A percentile compares a stretch with the other conserved stretches of the same genome.
Conservation (phyloP, 2,888 invertebrate species). For the Nebria brevicollis region DNA sequence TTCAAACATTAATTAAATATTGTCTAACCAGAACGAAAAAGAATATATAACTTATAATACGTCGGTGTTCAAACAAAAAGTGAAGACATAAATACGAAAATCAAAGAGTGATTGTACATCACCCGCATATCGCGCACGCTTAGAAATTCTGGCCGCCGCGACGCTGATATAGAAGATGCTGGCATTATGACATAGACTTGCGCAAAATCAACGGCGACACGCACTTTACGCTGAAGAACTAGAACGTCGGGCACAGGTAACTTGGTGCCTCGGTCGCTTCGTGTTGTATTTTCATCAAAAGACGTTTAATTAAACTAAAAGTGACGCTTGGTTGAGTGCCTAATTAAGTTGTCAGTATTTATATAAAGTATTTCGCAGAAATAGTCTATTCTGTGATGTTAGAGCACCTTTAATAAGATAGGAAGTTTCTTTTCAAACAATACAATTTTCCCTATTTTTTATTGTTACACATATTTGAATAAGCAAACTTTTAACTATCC, state of each 20-base stretch:
- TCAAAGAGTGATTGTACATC: neutral
- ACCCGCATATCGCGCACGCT: neutral
- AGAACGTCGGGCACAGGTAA: neutral
- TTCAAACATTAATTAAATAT: too few species aligned
- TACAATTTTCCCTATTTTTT: neutral
- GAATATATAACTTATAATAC: too few species aligned
- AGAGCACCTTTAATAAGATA: neutral
- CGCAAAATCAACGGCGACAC: neutral
- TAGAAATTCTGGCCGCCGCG: neutral
- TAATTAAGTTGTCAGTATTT: slow-evolving; percentile 30
- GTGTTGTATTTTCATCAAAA: slow-evolving; percentile 38
- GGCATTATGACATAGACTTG: neutral
- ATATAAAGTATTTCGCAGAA: neutral
- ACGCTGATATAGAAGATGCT: neutral
- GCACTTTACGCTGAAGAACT: neutral
- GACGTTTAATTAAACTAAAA: slow-evolving; percentile 43
- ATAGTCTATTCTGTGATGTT: neutral
- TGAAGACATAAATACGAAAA: neutral
- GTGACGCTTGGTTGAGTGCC: slow-evolving; percentile 33
- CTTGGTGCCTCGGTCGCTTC: neutral
- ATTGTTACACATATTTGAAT: neutral
- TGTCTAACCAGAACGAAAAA: too few species aligned
- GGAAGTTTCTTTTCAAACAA: neutral
- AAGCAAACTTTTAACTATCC: neutral
- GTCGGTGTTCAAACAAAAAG: neutral